Conservation (phyloP, 2,113 vertebrate species). For the Epinephelus cyanopodus region DNA sequence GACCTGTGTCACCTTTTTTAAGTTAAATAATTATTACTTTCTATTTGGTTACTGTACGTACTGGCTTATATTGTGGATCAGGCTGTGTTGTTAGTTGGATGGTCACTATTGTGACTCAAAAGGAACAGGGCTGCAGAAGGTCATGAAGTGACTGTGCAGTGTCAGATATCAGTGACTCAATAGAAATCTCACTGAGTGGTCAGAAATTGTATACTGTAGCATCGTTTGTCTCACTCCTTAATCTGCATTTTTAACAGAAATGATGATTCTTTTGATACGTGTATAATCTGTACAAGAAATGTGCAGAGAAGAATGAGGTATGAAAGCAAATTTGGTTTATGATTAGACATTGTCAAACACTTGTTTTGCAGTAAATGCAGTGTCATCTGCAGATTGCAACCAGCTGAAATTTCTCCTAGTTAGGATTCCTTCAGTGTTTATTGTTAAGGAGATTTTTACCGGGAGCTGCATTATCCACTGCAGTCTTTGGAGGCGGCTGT, state of each 20-base stretch:
- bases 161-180: constrained; percentile 26
- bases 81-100: not conserved
- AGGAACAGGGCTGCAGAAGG: not conserved
- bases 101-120: not conserved
- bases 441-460: too few species aligned
- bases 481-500: too few species aligned
- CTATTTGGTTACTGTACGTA: not conserved
- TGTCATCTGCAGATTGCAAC: too few species aligned
- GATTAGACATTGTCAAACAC: not conserved
- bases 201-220: not conserved
- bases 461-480: too few species aligned
- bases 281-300: too few species aligned
- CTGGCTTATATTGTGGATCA: not conserved
- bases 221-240: too few species aligned
- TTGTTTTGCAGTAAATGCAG: too few species aligned
- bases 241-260: too few species aligned
- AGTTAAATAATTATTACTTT: not conserved
- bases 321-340: not conserved
- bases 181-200: not conserved
- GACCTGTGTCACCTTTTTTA: too few species aligned
- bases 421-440: too few species aligned
- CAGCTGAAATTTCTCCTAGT: too few species aligned
- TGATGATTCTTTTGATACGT: too few species aligned
- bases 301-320: not conserved
- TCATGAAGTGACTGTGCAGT: not conserved